These are phyloP conservation scores for Enteromius unitaeniatus DNA, from an alignment of 2,797 vertebrate species.

Conservation along the genomic window DNA sequence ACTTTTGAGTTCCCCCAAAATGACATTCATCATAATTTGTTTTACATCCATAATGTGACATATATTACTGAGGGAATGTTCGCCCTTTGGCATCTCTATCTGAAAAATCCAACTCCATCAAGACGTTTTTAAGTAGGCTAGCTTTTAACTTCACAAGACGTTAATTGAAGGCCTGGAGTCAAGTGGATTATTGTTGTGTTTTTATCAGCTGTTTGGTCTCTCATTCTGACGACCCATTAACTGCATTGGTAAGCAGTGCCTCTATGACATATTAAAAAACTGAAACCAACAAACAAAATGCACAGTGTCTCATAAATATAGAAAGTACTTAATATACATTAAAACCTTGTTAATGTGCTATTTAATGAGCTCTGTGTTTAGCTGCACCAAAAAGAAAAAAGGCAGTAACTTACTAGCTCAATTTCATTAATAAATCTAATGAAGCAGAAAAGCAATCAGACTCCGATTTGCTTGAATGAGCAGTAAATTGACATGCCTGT, in stretches of 20 bases:
- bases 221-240: background rate
- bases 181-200: background rate
- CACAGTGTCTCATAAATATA: background rate
- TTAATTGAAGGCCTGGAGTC: background rate
- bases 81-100: background rate
- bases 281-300: background rate
- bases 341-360: slow-evolving; percentile 30
- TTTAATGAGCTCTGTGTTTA: slow-evolving; percentile 50
- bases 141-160: background rate
- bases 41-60: background rate
- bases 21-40: background rate
- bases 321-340: background rate
- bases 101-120: background rate
- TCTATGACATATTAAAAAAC: background rate
- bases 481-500: slow-evolving; percentile 53
- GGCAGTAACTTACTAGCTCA: slow-evolving; percentile 55
- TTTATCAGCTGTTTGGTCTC: background rate
- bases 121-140: background rate
- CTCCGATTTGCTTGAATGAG: slow-evolving; percentile 52
- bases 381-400: slow-evolving; percentile 18
- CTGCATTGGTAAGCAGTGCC: background rate
- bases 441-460: slow-evolving; percentile 61
- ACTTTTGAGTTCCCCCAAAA: background rate
- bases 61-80: background rate
- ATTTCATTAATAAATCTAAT: slow-evolving; percentile 61